Evolutionary conservation across 2,797 vertebrate species (phyloP).

Genomic region (Sebastes steindachneri): DNA sequence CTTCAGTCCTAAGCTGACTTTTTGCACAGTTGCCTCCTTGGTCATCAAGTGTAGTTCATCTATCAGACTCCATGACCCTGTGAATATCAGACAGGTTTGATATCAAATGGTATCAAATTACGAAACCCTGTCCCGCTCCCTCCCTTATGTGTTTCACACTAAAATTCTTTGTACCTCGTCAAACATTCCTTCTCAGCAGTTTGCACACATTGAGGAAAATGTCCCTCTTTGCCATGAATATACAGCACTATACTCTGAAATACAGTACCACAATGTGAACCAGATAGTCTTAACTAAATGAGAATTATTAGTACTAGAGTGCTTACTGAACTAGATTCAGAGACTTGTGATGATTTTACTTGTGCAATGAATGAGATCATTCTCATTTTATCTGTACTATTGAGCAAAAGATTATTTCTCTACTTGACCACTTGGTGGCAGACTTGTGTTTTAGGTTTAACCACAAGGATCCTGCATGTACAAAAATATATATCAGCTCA

Average conservation of each 20-base stretch:
- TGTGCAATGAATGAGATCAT: neutral
- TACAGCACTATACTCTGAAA: neutral
- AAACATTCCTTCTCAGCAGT: slow-evolving; percentile 40
- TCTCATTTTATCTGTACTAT: neutral
- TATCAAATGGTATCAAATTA: neutral
- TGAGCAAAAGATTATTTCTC: neutral
- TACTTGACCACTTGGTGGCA: slow-evolving; percentile 63
- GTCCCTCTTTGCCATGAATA: neutral
- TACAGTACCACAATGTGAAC: neutral
- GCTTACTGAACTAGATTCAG: neutral
- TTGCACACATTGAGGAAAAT: neutral
- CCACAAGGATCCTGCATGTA: neutral
- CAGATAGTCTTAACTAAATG: neutral
- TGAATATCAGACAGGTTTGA: slow-evolving; percentile 2
- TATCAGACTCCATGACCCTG: neutral
- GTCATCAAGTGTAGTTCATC: neutral
- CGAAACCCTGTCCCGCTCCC: neutral
- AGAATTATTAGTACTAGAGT: neutral
- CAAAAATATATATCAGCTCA: neutral
- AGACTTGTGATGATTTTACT: neutral
- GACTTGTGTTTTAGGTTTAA: slow-evolving; percentile 21
- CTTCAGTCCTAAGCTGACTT: neutral
- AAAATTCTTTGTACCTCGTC: slow-evolving; percentile 19
- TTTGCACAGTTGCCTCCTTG: neutral
- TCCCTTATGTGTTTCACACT: neutral